Evolutionary conservation across 2,797 vertebrate genomes (phyloP), one percentile per base, ranked within the genome.

Genomic region (Poecilia wingei): DNA sequence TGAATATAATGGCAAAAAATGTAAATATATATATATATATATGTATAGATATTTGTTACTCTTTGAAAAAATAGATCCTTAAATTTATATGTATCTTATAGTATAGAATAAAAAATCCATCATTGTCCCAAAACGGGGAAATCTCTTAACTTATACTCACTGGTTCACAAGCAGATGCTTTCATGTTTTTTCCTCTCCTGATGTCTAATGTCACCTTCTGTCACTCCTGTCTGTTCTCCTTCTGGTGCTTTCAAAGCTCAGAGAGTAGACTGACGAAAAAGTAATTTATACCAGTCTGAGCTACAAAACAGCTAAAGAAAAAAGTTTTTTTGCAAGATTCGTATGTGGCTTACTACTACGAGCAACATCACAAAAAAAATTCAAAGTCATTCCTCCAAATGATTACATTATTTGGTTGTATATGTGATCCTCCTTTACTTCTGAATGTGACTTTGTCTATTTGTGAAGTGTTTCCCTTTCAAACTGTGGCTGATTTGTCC

Each of bases 401-500:
- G 7, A 66, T 33, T 33, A 7, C 14, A 8, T 66, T 0, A 39
- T 64, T 36, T 64, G 3, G 31, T 33, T 9, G 31, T 36, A 33
- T 61, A 33, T 36, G 59, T 16, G 14, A 1, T 36, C 13, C 13
- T 64, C 6, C 20, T 39, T 39, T 66, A 66, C 39, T 39, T 66
- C 36, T 41, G 33, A 64, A 64, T 47, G 10, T 36, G 41, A 5
- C 8, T 3, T 70, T 72, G 69, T 14, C 9, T 74, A 18, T n/a
- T 43, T 74, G 14, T 43, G 28, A 49, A 47, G 39, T 9, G 12
- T 74, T 74, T 41, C 31, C 49, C 39, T 57, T 57, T 74, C 36
- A 53, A 57, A 41, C 72, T 39, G 57, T 39, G 33, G 33, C 6
- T 1, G 1, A 66, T 84, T 14, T 59, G 39, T 78, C 78, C 84